A percentile compares a stretch with the other conserved stretches of the same genome.
phyloP scores from a whole-genome alignment of 2,797 vertebrate genomes.

The Salmo trutta region DNA sequence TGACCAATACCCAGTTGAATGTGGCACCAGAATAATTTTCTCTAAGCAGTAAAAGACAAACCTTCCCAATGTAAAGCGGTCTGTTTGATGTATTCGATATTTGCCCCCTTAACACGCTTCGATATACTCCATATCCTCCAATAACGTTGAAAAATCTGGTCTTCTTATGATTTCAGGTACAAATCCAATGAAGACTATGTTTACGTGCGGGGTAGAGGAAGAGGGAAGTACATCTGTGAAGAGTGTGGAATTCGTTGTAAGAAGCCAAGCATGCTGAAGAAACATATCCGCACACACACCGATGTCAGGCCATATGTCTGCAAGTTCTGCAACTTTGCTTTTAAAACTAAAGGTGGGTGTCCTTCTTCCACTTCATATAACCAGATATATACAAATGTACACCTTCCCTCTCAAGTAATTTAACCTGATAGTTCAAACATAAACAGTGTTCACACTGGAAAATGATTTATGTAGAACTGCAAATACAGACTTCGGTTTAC shows the following conservation, averaged over 20 bases:
- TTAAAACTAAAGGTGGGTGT: constrained; percentile 95
- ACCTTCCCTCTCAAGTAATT: not conserved
- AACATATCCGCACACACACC: constrained; percentile 98
- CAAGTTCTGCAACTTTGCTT: constrained; percentile 98
- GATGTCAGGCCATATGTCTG: constrained; percentile 97
- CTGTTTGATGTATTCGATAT: constrained; percentile 52
- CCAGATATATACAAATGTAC: constrained; percentile 8
- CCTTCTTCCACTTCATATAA: constrained; percentile 20
- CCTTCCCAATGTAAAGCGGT: constrained; percentile 11
- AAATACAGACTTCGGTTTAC: constrained; percentile 33
- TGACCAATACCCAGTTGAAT: constrained; percentile 21
- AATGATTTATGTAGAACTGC: constrained; percentile 29
- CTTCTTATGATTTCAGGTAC: constrained; percentile 79
- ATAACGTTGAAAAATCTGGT: not conserved
- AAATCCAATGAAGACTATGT: constrained; percentile 99
- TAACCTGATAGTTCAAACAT: constrained; percentile 7
- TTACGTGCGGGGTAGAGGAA: constrained; percentile 94
- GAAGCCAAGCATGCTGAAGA: constrained; percentile 99
- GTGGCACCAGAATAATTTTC: constrained; percentile 17
- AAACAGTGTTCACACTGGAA: not conserved
- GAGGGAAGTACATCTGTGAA: constrained; percentile 98
- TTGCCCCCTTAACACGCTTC: constrained; percentile 32
- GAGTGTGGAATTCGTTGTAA: constrained; percentile 99
- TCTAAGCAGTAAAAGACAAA: constrained; percentile 31
- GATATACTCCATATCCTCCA: constrained; percentile 11